Conservation (phyloP, 2,113 vertebrate genomes). For the Gymnogyps californianus region DNA sequence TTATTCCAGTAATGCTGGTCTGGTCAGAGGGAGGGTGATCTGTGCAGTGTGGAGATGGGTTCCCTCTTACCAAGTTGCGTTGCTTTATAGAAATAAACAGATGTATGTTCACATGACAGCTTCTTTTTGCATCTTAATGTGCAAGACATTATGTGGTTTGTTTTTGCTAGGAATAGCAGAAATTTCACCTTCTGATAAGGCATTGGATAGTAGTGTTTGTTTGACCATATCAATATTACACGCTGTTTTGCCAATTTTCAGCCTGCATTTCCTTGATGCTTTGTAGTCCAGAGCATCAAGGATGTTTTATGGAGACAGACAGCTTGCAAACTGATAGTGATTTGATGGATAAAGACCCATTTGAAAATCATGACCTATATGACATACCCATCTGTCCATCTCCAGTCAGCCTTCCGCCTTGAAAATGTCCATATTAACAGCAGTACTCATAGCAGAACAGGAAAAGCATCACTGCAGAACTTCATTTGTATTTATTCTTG, state of each 20-base stretch:
- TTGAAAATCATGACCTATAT: not conserved
- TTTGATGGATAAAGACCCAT: not conserved
- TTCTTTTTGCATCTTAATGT: not conserved
- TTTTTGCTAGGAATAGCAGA: not conserved
- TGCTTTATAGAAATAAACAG: not conserved
- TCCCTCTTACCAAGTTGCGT: not conserved
- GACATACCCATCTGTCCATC: not conserved
- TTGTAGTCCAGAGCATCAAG: not conserved
- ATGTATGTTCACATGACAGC: not conserved
- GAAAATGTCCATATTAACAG: not conserved
- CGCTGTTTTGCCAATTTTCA: not conserved
- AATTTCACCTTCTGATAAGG: not conserved
- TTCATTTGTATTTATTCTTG: not conserved
- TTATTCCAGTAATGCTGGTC: not conserved
- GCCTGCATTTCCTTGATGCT: not conserved
- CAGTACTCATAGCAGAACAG: not conserved
- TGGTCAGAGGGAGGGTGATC: not conserved
- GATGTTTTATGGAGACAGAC: not conserved
- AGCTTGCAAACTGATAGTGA: not conserved
- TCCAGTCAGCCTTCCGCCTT: not conserved
- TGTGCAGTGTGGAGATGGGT: not conserved
- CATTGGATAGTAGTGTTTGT: not conserved
- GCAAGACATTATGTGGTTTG: not conserved
- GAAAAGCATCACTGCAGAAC: not conserved
- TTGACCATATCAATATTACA: not conserved